These are phyloP conservation scores for Poeciliopsis turneri DNA, from an alignment of 2,797 vertebrate species.

Conservation along the genomic window DNA sequence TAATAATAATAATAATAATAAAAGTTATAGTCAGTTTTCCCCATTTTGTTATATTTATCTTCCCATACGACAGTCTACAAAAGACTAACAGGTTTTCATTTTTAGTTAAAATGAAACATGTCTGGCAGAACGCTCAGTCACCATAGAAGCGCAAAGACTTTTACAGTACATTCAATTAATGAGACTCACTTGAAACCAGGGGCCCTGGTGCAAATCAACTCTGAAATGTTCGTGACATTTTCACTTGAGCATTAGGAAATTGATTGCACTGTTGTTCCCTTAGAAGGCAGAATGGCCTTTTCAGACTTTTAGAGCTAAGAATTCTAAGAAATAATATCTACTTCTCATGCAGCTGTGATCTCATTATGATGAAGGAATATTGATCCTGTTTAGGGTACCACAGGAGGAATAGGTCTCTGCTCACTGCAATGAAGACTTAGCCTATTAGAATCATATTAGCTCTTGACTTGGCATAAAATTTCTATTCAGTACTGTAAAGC, in stretches of 20 bases:
- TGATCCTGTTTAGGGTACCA: slow-evolving; percentile 59
- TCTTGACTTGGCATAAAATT: too few relatives aligned
- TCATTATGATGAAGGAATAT: slow-evolving; percentile 63
- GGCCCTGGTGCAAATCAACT: slow-evolving; percentile 44
- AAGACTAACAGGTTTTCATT: slow-evolving; percentile 12
- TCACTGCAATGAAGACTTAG: slow-evolving; percentile 38
- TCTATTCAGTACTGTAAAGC: too few relatives aligned
- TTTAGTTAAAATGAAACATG: not conserved
- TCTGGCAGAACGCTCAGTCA: not conserved
- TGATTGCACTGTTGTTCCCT: slow-evolving; percentile 62
- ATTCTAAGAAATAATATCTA: slow-evolving; percentile 58
- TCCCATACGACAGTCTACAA: not conserved
- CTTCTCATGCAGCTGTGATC: slow-evolving; percentile 50
- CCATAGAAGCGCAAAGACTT: slow-evolving; percentile 9
- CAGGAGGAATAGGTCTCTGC: slow-evolving; percentile 50
- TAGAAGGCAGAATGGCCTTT: slow-evolving; percentile 59
- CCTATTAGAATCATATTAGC: slow-evolving; percentile 10
- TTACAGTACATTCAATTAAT: slow-evolving; percentile 45
- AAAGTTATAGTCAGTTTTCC: not conserved
- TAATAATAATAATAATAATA: not conserved
- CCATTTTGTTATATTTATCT: not conserved
- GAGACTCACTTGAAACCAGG: slow-evolving; percentile 32
- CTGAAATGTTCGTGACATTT: slow-evolving; percentile 64
- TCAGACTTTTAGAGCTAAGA: slow-evolving; percentile 46
- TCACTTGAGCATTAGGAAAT: slow-evolving; percentile 54